phyloP scores from a whole-genome alignment of 1,140 invertebrate species.

The Anoplolepis gracilipes region DNA sequence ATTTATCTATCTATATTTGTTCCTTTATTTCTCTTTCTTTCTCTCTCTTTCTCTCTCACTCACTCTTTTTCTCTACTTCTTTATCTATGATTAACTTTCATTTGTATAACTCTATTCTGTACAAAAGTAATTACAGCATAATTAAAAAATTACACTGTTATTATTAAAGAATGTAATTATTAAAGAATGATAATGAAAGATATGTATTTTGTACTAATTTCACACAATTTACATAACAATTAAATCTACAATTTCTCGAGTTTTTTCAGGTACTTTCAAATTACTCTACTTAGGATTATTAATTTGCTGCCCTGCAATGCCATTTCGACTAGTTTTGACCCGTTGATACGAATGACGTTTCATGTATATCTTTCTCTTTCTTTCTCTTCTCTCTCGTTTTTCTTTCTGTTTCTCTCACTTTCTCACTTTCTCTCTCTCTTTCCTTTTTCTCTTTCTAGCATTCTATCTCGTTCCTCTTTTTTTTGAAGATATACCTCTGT shows the following conservation, averaged over 20 bases:
- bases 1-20: no score
- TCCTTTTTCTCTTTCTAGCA: not conserved
- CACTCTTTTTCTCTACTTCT: not conserved
- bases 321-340: not conserved
- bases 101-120: constrained; percentile 10
- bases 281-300: not conserved
- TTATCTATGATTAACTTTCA: constrained; percentile 6
- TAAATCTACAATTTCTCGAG: not conserved
- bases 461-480: not conserved
- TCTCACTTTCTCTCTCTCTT: not conserved
- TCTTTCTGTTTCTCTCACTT: not conserved
- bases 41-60: not conserved
- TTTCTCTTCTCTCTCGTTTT: not conserved
- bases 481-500: constrained; percentile 47
- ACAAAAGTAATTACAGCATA: constrained; percentile 13
- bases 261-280: not conserved
- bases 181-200: not conserved
- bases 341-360: constrained; percentile 1
- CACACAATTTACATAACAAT: not conserved
- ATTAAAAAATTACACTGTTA: no score
- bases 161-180: constrained; percentile 4
- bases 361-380: not conserved
- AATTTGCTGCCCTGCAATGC: not conserved
- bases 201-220: not conserved
- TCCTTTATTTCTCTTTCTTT: not conserved